A percentile compares a stretch with the other conserved stretches of the same genome.
Conservation (phyloP, 2,113 vertebrate genomes). For the Etheostoma spectabile region DNA sequence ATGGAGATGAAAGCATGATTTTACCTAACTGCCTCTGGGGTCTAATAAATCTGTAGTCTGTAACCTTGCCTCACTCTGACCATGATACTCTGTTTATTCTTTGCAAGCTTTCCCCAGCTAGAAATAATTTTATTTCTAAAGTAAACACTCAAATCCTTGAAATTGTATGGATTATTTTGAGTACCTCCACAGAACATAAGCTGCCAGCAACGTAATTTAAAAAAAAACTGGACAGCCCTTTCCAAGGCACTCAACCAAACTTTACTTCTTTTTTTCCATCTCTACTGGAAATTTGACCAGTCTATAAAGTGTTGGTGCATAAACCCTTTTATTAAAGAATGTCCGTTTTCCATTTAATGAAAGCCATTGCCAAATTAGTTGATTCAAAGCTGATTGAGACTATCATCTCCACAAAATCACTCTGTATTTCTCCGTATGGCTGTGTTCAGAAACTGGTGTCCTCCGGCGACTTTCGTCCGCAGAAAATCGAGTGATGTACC, state of each 20-base stretch:
- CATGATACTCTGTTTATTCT: not conserved
- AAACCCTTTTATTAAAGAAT: no score
- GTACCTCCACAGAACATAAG: not conserved
- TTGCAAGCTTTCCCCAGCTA: not conserved
- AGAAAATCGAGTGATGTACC: no score
- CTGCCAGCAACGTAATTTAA: not conserved
- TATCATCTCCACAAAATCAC: no score
- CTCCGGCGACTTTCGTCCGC: no score
- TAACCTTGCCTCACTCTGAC: conserved; percentile 14
- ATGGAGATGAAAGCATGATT: conserved; percentile 27
- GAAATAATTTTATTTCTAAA: not conserved
- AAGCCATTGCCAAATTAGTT: no score
- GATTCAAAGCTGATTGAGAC: no score
- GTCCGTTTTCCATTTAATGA: no score
- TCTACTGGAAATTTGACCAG: not conserved
- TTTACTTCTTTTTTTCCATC: not conserved
- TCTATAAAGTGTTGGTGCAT: no score
- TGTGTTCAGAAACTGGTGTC: no score
- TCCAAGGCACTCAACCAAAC: not conserved
- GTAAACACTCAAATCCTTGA: not conserved
- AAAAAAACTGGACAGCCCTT: not conserved
- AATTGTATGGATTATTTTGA: not conserved
- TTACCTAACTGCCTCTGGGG: conserved; percentile 7
- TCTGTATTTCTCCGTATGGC: no score
- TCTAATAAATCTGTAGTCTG: not conserved